Percentiles rank a stretch among this genome's conserved stretches.
Conservation (phyloP, 2,797 vertebrate genomes). For the Eleutherodactylus coqui region DNA sequence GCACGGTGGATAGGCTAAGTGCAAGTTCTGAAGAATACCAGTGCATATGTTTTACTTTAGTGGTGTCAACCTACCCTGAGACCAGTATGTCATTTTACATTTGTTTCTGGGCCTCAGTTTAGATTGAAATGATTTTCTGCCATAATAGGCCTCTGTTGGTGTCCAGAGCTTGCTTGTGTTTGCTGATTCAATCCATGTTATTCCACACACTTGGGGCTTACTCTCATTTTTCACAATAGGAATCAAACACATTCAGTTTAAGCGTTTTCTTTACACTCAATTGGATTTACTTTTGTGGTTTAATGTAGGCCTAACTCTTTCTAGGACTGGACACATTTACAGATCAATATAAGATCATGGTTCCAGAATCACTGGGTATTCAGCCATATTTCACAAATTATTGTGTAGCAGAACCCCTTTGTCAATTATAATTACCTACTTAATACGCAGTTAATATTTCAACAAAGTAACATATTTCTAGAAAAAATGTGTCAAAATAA, state of each 20-base stretch:
- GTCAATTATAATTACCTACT: not conserved
- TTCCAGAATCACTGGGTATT: slow-evolving; percentile 13
- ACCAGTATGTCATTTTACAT: slow-evolving; percentile 37
- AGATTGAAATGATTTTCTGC: slow-evolving; percentile 52
- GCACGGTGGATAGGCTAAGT: not conserved
- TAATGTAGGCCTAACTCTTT: slow-evolving; percentile 23
- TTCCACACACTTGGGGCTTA: slow-evolving; percentile 44
- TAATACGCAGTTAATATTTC: not conserved
- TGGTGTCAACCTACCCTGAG: slow-evolving; percentile 23
- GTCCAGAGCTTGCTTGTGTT: slow-evolving; percentile 48
- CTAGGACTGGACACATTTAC: slow-evolving; percentile 26
- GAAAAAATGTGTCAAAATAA: not conserved
- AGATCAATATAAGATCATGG: slow-evolving; percentile 42
- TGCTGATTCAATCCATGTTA: slow-evolving; percentile 45
- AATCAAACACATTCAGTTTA: slow-evolving; percentile 32
- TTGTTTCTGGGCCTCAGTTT: slow-evolving; percentile 36
- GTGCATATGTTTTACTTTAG: slow-evolving; percentile 46
- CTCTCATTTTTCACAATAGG: slow-evolving; percentile 46
- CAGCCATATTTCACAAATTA: slow-evolving; percentile 34
- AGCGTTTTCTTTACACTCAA: slow-evolving; percentile 37
- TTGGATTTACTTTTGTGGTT: slow-evolving; percentile 31
- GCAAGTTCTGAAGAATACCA: slow-evolving; percentile 27
- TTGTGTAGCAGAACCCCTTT: not conserved
- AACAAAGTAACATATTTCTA: not conserved
- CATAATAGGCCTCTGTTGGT: slow-evolving; percentile 39